Percentiles rank a stretch among this genome's conserved stretches.
These are phyloP conservation scores for Scomber japonicus DNA, from an alignment of 2,113 vertebrate genomes.

Conservation along the genomic window DNA sequence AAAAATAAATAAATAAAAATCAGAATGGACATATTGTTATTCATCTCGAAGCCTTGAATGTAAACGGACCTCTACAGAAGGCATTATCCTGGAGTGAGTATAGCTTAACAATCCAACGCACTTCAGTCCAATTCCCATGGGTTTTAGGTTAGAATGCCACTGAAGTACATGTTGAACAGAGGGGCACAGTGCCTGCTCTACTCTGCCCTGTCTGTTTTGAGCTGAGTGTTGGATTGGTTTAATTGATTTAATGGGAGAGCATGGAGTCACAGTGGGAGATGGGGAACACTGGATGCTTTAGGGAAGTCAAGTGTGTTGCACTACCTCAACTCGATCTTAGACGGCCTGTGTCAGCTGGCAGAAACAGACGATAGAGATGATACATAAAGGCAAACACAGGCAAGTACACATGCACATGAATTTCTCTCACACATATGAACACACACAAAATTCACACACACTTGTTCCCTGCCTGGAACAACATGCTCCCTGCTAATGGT, in stretches of 20 bases:
- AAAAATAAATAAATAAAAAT: slow-evolving; percentile 19
- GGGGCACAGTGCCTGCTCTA: slow-evolving; percentile 71
- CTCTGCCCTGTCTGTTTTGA: slow-evolving; percentile 74
- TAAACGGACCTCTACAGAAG: slow-evolving; percentile 64
- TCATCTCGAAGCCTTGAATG: slow-evolving; percentile 64
- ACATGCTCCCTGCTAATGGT: slow-evolving; percentile 81
- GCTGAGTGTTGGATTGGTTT: slow-evolving; percentile 81
- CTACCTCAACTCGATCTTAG: slow-evolving; percentile 75
- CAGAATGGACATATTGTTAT: slow-evolving; percentile 66
- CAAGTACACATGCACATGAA: slow-evolving; percentile 1
- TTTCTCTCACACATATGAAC: slow-evolving; percentile 50
- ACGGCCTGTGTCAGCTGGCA: slow-evolving; percentile 62
- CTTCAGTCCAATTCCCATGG: slow-evolving; percentile 77
- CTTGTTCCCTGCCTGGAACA: slow-evolving; percentile 73
- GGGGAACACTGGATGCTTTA: slow-evolving; percentile 75
- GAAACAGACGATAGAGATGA: slow-evolving; percentile 49
- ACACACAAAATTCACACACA: slow-evolving; percentile 62
- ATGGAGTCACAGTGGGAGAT: slow-evolving; percentile 72
- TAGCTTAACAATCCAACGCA: slow-evolving; percentile 76
- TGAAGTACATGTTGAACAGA: slow-evolving; percentile 80
- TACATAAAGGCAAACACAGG: slow-evolving; percentile 48
- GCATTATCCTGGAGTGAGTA: slow-evolving; percentile 68
- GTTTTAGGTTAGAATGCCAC: slow-evolving; percentile 78
- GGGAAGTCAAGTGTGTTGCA: slow-evolving; percentile 78
- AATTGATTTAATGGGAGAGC: slow-evolving; percentile 85